Evolutionary conservation across 1,140 invertebrate species (phyloP).

Genomic region (Sycophila sp.): DNA sequence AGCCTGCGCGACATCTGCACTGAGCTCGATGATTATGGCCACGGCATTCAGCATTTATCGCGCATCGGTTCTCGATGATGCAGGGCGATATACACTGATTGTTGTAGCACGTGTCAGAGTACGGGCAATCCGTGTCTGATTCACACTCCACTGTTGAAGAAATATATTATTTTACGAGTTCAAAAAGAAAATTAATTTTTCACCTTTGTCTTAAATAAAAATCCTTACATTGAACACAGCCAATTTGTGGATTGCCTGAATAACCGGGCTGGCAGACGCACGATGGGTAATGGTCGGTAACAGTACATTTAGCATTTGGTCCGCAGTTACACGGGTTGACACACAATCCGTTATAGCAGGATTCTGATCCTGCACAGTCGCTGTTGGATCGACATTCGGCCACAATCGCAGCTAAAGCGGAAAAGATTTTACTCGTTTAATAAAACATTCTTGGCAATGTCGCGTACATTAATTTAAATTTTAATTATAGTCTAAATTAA

Average conservation of each 20-base stretch:
- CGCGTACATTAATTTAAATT: too few relatives aligned
- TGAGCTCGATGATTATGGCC: slow-evolving; percentile 79
- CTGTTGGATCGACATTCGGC: slow-evolving; percentile 78
- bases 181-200: background rate
- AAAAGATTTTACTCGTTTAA: too few relatives aligned
- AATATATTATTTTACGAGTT: slow-evolving; percentile 27
- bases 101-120: slow-evolving; percentile 83
- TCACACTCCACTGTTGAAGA: slow-evolving; percentile 77
- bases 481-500: too few relatives aligned
- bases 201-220: background rate
- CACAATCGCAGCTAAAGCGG: slow-evolving; percentile 65
- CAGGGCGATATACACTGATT: slow-evolving; percentile 84
- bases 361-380: slow-evolving; percentile 81
- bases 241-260: slow-evolving; percentile 84
- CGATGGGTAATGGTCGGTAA: slow-evolving; percentile 82
- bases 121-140: slow-evolving; percentile 80
- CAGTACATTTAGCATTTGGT: slow-evolving; percentile 80
- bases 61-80: slow-evolving; percentile 80
- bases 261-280: slow-evolving; percentile 82
- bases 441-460: too few relatives aligned
- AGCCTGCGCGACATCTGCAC: slow-evolving; percentile 79
- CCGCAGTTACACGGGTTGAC: slow-evolving; percentile 88
- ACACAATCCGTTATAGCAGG: slow-evolving; percentile 82
- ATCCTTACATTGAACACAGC: slow-evolving; percentile 76
- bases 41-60: slow-evolving; percentile 83